These are phyloP conservation scores for Cryptocephalus primarius DNA, from an alignment of 2,888 invertebrate species.

Conservation along the genomic window DNA sequence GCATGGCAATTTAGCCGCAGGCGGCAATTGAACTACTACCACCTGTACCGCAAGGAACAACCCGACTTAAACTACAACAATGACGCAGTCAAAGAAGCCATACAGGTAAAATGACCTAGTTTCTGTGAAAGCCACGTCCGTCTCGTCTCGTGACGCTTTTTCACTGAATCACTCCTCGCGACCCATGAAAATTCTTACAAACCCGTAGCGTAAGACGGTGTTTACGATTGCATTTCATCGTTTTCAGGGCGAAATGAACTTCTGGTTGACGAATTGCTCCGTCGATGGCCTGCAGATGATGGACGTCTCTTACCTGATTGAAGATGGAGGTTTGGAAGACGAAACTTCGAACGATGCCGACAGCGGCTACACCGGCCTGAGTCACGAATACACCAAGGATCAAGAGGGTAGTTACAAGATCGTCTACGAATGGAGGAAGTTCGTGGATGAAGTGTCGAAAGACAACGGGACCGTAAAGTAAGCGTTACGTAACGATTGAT, in stretches of 20 bases:
- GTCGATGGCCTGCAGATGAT: slow-evolving; percentile 81
- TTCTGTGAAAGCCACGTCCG: too few relatives aligned
- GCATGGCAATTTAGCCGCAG: slow-evolving; percentile 46
- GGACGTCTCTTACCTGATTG: slow-evolving; percentile 47
- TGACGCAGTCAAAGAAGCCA: slow-evolving; percentile 51
- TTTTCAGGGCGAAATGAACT: slow-evolving; percentile 51
- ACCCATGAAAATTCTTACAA: too few relatives aligned
- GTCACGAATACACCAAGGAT: slow-evolving; percentile 52
- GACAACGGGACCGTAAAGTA: slow-evolving; percentile 3
- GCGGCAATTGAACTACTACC: slow-evolving; percentile 65
- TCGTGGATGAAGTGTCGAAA: slow-evolving; percentile 46
- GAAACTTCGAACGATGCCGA: slow-evolving; percentile 29
- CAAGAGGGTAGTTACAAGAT: slow-evolving; percentile 49
- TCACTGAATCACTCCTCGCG: too few relatives aligned
- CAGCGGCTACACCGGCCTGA: slow-evolving; percentile 37
- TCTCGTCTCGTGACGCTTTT: too few relatives aligned
- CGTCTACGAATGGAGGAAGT: slow-evolving; percentile 53
- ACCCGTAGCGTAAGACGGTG: too few relatives aligned
- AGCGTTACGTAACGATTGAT: too few relatives aligned
- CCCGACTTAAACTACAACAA: slow-evolving; percentile 76
- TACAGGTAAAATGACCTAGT: slow-evolving; percentile 43
- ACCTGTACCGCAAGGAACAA: slow-evolving; percentile 64
- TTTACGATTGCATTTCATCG: too few relatives aligned
- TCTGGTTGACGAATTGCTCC: slow-evolving; percentile 72
- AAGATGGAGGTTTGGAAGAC: slow-evolving; percentile 29